Conservation (phyloP, 2,113 vertebrate genomes). For the Catharus minimus region DNA sequence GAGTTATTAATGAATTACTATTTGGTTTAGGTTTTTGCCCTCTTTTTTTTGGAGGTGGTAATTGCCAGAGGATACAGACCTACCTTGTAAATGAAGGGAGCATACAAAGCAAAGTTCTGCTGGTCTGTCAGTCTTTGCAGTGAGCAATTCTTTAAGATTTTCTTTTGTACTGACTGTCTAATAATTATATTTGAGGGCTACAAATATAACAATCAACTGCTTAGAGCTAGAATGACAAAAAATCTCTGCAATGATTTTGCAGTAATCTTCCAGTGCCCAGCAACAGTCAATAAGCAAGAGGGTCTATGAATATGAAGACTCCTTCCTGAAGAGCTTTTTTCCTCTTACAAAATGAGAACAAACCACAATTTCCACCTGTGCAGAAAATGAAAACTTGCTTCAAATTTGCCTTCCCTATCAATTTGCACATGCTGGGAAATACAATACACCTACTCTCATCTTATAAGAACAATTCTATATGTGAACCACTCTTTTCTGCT, state of each 20-base stretch:
- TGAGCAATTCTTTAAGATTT: not conserved
- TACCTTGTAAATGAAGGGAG: not conserved
- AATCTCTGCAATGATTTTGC: not conserved
- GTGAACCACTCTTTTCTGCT: not conserved
- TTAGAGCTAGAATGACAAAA: not conserved
- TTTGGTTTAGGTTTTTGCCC: fast-evolving
- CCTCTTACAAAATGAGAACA: not conserved
- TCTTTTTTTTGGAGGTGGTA: not conserved
- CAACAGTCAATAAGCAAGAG: not conserved
- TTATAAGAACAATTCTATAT: slow-evolving; percentile 15
- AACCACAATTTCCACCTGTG: not conserved
- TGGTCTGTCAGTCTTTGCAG: not conserved
- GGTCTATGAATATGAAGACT: not conserved
- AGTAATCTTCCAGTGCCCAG: not conserved
- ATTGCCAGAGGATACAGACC: not conserved
- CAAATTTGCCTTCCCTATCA: slow-evolving; percentile 3
- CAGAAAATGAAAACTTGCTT: slow-evolving; percentile 15
- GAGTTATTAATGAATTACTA: not conserved
- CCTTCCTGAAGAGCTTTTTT: not conserved
- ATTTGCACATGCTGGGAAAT: slow-evolving; percentile 27
- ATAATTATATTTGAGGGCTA: not conserved
- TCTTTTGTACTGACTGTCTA: not conserved
- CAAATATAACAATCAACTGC: not conserved
- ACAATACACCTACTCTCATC: not conserved
- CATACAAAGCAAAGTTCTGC: not conserved